These are phyloP conservation scores for Lucifuga dentata DNA, from an alignment of 2,113 vertebrate species.

Conservation along the genomic window DNA sequence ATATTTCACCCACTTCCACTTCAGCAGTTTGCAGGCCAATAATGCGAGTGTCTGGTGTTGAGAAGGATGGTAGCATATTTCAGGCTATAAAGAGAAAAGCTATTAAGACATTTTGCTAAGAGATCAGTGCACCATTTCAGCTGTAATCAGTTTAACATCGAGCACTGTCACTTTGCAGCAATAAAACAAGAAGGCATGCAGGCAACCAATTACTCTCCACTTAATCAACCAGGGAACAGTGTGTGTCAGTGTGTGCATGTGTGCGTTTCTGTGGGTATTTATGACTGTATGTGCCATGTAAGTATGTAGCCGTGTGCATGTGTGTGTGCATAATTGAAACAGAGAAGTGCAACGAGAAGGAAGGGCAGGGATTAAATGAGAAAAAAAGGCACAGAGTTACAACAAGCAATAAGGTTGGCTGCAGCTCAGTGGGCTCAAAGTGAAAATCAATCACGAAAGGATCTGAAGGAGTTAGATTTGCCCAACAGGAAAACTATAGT, in stretches of 20 bases:
- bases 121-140: slow-evolving; percentile 8
- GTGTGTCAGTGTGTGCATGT: neutral
- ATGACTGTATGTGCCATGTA: neutral
- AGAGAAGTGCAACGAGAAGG: neutral
- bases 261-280: neutral
- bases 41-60: neutral
- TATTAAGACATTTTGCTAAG: slow-evolving; percentile 16
- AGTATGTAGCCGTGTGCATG: neutral
- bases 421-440: neutral
- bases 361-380: neutral
- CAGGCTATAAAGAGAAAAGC: neutral
- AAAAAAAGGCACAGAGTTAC: neutral
- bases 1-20: neutral
- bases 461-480: neutral
- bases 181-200: slow-evolving; percentile 6
- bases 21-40: neutral
- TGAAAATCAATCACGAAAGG: neutral
- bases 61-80: neutral
- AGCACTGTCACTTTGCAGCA: slow-evolving; percentile 2
- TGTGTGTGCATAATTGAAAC: neutral
- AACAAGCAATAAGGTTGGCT: slow-evolving; percentile 4
- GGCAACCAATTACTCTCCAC: slow-evolving; percentile 13
- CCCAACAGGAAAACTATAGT: neutral
- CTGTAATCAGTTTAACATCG: slow-evolving; percentile 13
- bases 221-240: neutral